Evolutionary conservation across 2,797 vertebrate genomes (phyloP).

Genomic region (Pygocentrus nattereri): DNA sequence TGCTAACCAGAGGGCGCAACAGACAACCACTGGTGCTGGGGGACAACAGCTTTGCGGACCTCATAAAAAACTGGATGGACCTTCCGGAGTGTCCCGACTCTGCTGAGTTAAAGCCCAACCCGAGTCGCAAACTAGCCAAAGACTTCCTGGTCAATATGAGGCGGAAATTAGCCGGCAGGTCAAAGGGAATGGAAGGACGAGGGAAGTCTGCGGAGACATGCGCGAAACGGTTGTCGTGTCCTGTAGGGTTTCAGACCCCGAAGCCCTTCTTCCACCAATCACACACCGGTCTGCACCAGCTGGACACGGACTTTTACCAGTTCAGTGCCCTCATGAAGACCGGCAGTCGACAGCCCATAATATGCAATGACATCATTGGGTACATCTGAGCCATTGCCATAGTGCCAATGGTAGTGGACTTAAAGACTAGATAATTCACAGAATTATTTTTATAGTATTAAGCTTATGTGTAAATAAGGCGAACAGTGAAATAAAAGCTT

Average conservation of each 20-base stretch:
- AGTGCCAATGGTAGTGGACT: slow-evolving; percentile 24
- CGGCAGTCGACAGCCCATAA: slow-evolving; percentile 96
- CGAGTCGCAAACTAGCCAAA: slow-evolving; percentile 84
- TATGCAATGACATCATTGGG: slow-evolving; percentile 93
- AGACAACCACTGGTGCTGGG: slow-evolving; percentile 93
- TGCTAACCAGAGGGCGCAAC: slow-evolving; percentile 93
- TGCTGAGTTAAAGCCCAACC: slow-evolving; percentile 68
- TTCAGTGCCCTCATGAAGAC: slow-evolving; percentile 92
- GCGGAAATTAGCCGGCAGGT: slow-evolving; percentile 85
- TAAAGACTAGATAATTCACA: slow-evolving; percentile 1
- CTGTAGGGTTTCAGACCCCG: slow-evolving; percentile 81
- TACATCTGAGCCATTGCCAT: slow-evolving; percentile 83
- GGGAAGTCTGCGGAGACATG: slow-evolving; percentile 67
- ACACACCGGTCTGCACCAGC: slow-evolving; percentile 86
- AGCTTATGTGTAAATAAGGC: slow-evolving; percentile 33
- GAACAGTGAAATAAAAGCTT: slow-evolving; percentile 35
- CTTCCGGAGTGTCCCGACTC: slow-evolving; percentile 88
- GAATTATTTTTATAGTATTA: slow-evolving; percentile 50
- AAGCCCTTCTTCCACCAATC: slow-evolving; percentile 91
- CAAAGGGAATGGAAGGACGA: slow-evolving; percentile 77
- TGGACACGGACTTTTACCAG: slow-evolving; percentile 85
- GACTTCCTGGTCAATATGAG: slow-evolving; percentile 92
- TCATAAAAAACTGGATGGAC: slow-evolving; percentile 99
- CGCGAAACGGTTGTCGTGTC: slow-evolving; percentile 90
- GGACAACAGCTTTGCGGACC: slow-evolving; percentile 97